phyloP scores from a whole-genome alignment of 2,888 invertebrate species.

The Plebejus anna region DNA sequence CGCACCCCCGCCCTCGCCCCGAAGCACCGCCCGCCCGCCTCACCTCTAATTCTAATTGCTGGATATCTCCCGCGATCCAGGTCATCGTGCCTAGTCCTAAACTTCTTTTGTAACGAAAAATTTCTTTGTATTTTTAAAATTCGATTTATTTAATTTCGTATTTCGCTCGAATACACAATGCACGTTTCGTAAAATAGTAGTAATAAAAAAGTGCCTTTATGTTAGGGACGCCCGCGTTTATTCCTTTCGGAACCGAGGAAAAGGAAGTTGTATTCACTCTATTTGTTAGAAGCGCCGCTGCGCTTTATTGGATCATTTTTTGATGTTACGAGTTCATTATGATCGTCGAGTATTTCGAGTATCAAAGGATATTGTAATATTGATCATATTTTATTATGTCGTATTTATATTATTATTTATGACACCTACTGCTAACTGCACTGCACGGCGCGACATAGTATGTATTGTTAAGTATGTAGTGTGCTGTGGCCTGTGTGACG shows the following conservation, averaged over 20 bases:
- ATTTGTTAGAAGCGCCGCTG: slow-evolving; percentile 9
- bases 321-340: background rate
- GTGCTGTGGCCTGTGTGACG: too few species aligned
- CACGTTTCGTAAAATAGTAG: slow-evolving; percentile 62
- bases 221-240: slow-evolving; percentile 43
- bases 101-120: slow-evolving; percentile 47
- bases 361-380: background rate
- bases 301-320: slow-evolving; percentile 21
- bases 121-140: slow-evolving; percentile 52
- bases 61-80: slow-evolving; percentile 67
- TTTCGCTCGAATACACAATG: slow-evolving; percentile 55
- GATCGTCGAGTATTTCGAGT: background rate
- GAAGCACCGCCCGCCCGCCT: slow-evolving; percentile 41
- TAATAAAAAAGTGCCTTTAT: slow-evolving; percentile 56
- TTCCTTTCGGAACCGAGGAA: slow-evolving; percentile 28
- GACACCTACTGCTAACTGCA: too few species aligned
- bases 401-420: background rate
- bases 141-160: slow-evolving; percentile 50
- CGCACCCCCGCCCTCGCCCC: slow-evolving; percentile 35
- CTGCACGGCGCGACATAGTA: too few species aligned
- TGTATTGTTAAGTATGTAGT: too few species aligned
- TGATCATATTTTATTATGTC: background rate
- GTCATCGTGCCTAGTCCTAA: slow-evolving; percentile 71
- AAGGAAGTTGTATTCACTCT: slow-evolving; percentile 21
- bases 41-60: slow-evolving; percentile 70